Evolutionary conservation across 2,888 invertebrate species (phyloP), one percentile per base, ranked within the genome.

Genomic region (Abscondita cerata): DNA sequence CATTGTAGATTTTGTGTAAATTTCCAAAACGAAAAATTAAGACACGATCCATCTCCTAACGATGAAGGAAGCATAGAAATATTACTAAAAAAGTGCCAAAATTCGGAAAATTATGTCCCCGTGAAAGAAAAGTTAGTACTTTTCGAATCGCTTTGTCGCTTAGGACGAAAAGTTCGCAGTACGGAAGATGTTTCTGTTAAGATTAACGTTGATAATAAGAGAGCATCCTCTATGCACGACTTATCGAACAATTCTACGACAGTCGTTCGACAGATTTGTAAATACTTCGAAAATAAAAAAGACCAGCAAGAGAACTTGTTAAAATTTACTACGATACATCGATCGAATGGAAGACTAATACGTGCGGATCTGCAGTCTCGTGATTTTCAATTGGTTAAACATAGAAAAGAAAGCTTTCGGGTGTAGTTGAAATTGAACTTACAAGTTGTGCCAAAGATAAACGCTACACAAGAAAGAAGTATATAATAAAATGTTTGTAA

Each of bases 71-170:
- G 56, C 25, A 81, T 85, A 1, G 83, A 83, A 44, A 76, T 78
- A 15, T 73, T 85, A n/a, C 70, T 84, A 60, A 82, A 82, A 54
- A 80, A 82, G 55, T 85, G 85, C 67, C 85, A 85, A 70, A 83
- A 84, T 70, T 80, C 81, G 12, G 86, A 89, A 62, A 85, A 84
- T 69, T 89, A 89, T 73, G 88, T 89, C 31, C 89, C 90, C 0
- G 90, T 90, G 38, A 84, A 85, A 68, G 89, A 90, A 71, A 87
- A 90, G 70, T 82, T 89, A 19, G 87, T 88, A 11, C 78, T 90
- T 15, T 90, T 90, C 73, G 90, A 90, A 73, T 88, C 89, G 1
- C 75, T 90, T 57, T 88, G 89, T 47, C 82, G 86, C 65, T 82
- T 85, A 63, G 86, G 87, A 1, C 82, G 86, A 8, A 82, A 86